phyloP scores from a whole-genome alignment of 2,797 vertebrate genomes.

The Podarcis siculus region DNA sequence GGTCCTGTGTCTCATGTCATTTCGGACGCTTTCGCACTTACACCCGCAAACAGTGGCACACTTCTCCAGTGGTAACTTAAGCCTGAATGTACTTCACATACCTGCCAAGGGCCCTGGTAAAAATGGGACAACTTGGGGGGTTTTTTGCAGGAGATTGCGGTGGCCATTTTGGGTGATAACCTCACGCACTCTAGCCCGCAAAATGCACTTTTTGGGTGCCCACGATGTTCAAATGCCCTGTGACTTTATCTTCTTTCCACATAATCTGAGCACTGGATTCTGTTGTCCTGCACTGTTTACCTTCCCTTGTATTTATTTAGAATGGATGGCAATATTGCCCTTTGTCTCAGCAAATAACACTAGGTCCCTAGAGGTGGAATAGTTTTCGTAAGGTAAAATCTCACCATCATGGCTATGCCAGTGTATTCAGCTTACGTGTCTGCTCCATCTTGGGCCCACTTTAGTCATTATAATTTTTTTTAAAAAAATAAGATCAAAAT shows the following conservation, averaged over 20 bases:
- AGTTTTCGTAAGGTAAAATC: not conserved
- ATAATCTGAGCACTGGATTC: not conserved
- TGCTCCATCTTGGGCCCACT: not conserved
- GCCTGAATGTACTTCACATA: not conserved
- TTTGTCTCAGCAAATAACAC: not conserved
- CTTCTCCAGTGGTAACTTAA: not conserved
- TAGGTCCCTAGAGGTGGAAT: not conserved
- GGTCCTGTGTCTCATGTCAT: not conserved
- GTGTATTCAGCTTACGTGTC: not conserved
- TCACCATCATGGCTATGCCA: not conserved
- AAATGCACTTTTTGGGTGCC: no score
- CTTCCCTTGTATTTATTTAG: not conserved
- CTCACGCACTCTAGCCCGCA: no score
- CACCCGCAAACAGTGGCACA: not conserved
- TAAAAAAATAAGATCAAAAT: not conserved
- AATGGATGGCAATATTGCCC: not conserved
- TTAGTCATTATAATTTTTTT: not conserved
- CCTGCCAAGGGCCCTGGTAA: no score
- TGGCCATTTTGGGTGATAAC: no score
- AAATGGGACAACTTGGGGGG: not conserved
- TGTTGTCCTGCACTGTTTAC: not conserved
- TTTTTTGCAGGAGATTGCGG: no score
- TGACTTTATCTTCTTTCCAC: not conserved
- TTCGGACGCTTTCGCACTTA: conserved; percentile 21
- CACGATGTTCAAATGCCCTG: no score